Evolutionary conservation across 1,140 invertebrate genomes (phyloP).

Genomic region (Achroia grisella): DNA sequence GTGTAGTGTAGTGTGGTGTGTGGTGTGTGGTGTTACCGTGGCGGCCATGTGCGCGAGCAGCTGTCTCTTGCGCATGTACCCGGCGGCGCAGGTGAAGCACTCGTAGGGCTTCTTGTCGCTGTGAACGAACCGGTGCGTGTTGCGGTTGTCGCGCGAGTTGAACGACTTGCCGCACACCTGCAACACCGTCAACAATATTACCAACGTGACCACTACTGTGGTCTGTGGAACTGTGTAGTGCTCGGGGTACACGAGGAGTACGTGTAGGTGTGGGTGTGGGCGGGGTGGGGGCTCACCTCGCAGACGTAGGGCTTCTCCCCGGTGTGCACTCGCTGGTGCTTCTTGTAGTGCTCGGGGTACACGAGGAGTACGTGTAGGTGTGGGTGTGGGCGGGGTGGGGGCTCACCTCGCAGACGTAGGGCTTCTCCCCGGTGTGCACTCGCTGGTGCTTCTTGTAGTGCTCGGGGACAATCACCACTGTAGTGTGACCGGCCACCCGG

Average conservation of each 20-base stretch:
- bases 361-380: conserved; percentile 86
- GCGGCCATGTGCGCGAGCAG: conserved; percentile 86
- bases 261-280: too few species aligned
- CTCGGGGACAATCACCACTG: conserved; percentile 77
- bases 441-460: conserved; percentile 85
- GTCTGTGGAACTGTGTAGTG: too few species aligned
- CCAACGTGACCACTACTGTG: too few species aligned
- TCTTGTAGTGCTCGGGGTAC: conserved; percentile 89
- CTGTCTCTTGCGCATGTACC: conserved; percentile 88
- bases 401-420: conserved; percentile 83
- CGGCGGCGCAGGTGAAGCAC: conserved; percentile 85
- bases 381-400: too few species aligned
- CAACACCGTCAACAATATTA: conserved; percentile 2
- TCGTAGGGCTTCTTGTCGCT: conserved; percentile 91
- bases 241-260: too few species aligned
- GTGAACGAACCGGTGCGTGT: conserved; percentile 89
- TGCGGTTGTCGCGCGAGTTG: conserved; percentile 87
- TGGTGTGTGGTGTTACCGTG: conserved; percentile 28
- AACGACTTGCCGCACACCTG: conserved; percentile 91
- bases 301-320: conserved; percentile 86
- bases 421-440: conserved; percentile 86
- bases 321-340: conserved; percentile 86
- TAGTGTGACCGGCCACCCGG: too few species aligned
- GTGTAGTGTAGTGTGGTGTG: too few species aligned
- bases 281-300: conserved; percentile 70